Evolutionary conservation across 2,113 vertebrate species (phyloP), one percentile per base, ranked within the genome.

Genomic region (Dicerorhinus sumatrensis): DNA sequence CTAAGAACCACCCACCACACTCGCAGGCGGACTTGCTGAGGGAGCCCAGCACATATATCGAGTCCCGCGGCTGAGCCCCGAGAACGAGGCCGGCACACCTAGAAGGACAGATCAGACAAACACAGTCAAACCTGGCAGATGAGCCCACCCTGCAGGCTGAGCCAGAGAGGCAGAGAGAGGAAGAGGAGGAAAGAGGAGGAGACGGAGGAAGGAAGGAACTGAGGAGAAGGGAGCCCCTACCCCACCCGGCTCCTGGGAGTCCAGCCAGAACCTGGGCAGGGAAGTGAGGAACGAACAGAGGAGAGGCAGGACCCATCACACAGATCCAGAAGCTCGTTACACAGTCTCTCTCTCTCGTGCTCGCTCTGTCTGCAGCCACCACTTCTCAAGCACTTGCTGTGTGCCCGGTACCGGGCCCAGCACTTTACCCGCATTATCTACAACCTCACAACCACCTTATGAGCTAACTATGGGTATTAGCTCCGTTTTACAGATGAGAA

Each of bases 221-320:
- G 39, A 72, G 27, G 51, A 25, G 25, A 51, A 36, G 33, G 1
- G 36, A 65, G 73, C 20, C 56, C 23, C 31, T 31, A 33, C 17
- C 39, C 36, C 8, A 63, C 1, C 29, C 31, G 0, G 1, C 36
- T 4, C 27, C 10, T 17, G 8, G 29, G 51, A 11, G 1, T 20
- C 18, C 25, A 65, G 27, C 12, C 12, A 62, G 83, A 88, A 39
- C 8, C 31, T 72, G 51, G 56, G 18, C 2, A 10, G 69, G 54
- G 56, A 54, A 79, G 31, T 2, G 48, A 93, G 4, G 18, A 65
- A 51, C 0, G 42, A n/a, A 42, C 2, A 21, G 51, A 23, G 69
- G 31, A 48, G 10, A 51, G 80, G 51, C 2, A 48, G 29, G 65
- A 31, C 31, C 20, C 8, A 62, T 33, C n/a, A 69, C 42, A 83